Evolutionary conservation across 2,113 vertebrate genomes (phyloP).

Genomic region (Syrmaticus mikado): DNA sequence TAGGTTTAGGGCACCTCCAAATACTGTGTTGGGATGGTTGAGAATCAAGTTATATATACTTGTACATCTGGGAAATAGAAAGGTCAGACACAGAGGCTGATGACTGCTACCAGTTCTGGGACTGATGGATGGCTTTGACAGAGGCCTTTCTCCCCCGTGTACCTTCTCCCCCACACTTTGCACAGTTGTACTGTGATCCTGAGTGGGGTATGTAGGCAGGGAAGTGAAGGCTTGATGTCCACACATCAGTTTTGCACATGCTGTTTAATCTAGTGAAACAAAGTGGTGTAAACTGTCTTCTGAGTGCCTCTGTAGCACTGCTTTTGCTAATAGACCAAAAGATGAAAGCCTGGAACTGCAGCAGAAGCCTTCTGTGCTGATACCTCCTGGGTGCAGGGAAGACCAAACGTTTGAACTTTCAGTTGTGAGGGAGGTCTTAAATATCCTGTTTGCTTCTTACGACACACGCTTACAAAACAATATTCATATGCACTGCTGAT

Average conservation of each 20-base stretch:
- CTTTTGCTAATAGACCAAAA: not conserved
- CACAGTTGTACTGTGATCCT: not conserved
- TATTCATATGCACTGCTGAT: not conserved
- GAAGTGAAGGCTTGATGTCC: not conserved
- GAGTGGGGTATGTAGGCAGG: not conserved
- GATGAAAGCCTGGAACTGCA: not conserved
- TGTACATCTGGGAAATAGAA: not conserved
- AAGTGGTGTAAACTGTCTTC: not conserved
- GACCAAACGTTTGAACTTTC: not conserved
- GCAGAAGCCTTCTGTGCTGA: not conserved
- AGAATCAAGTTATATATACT: not conserved
- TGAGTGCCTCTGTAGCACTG: not conserved
- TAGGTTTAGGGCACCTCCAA: not conserved
- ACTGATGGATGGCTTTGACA: not conserved
- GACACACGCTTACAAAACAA: not conserved
- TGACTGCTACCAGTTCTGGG: not conserved
- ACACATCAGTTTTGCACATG: not conserved
- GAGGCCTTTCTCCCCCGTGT: not conserved
- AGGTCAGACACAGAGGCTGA: not conserved
- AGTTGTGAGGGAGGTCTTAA: not conserved
- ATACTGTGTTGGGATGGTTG: not conserved
- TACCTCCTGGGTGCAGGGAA: not conserved
- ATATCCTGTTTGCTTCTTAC: not conserved
- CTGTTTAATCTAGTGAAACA: not conserved
- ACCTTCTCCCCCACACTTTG: fast-evolving